Percentiles rank a stretch among this genome's conserved stretches.
Evolutionary conservation across 2,888 invertebrate genomes (phyloP).

Genomic region (Melitaea athalia): DNA sequence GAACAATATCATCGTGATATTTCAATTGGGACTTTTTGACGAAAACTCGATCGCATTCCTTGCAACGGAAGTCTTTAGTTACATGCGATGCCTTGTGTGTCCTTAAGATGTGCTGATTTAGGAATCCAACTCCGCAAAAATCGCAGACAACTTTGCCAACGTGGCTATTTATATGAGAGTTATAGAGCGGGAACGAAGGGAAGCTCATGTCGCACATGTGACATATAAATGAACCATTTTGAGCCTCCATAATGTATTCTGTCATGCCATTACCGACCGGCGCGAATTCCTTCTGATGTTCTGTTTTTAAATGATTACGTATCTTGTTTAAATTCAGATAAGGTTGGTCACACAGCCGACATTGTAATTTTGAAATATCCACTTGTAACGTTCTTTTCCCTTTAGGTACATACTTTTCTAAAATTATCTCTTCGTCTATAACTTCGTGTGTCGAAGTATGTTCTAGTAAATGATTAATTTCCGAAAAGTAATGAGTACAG

Average conservation of each 20-base stretch:
- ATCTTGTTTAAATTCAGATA: slow-evolving; percentile 47
- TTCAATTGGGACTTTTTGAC: slow-evolving; percentile 67
- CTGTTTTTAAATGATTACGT: slow-evolving; percentile 49
- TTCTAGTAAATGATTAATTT: slow-evolving; percentile 47
- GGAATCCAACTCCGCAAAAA: slow-evolving; percentile 57
- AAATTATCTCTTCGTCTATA: slow-evolving; percentile 45
- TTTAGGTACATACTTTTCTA: slow-evolving; percentile 47
- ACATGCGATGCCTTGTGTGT: slow-evolving; percentile 57
- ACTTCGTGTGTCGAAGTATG: slow-evolving; percentile 52
- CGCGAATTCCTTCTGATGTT: slow-evolving; percentile 50
- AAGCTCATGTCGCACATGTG: slow-evolving; percentile 54
- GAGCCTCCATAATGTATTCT: slow-evolving; percentile 54
- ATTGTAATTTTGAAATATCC: slow-evolving; percentile 58
- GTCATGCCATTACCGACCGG: slow-evolving; percentile 57
- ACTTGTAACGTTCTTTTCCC: slow-evolving; percentile 53
- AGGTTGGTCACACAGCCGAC: slow-evolving; percentile 51
- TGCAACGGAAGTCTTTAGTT: slow-evolving; percentile 51
- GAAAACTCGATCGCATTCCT: slow-evolving; percentile 63
- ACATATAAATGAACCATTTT: slow-evolving; percentile 51
- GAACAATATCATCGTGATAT: slow-evolving; percentile 66
- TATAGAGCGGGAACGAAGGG: slow-evolving; percentile 52
- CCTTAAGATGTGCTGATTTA: slow-evolving; percentile 53
- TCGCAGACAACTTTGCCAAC: slow-evolving; percentile 64
- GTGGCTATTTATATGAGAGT: slow-evolving; percentile 59
- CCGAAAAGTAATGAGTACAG: slow-evolving; percentile 54